A percentile compares a stretch with the other conserved stretches of the same genome.
Evolutionary conservation across 2,888 invertebrate genomes (phyloP).

Genomic region (Adelognathus sp.): DNA sequence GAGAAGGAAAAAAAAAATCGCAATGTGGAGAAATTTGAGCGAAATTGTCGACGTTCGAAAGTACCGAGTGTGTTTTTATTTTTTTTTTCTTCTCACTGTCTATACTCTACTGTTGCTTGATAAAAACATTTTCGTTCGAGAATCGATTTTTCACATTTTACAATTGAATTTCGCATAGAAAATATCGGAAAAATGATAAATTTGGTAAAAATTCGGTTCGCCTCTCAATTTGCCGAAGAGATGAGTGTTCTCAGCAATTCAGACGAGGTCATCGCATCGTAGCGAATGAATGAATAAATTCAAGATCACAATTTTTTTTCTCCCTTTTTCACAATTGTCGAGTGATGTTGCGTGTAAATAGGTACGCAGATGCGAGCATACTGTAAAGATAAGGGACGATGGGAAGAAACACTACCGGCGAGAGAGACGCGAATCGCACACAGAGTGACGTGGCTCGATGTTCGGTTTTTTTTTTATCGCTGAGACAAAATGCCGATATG

Average conservation of each 20-base stretch:
- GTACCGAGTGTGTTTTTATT: too few relatives aligned
- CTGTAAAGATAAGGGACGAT: not conserved
- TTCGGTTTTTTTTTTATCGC: conserved; percentile 11
- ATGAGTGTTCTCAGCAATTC: conserved; percentile 19
- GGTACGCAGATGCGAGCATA: conserved; percentile 33
- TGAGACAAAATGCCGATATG: conserved; percentile 8
- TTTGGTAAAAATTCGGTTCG: not conserved
- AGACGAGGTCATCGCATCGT: conserved; percentile 31
- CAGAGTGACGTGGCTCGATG: not conserved
- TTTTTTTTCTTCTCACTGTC: conserved; percentile 54
- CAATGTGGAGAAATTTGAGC: conserved; percentile 39
- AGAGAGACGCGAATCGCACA: not conserved
- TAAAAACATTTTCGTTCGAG: not conserved
- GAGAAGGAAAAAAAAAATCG: conserved; percentile 26
- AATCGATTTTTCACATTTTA: conserved; percentile 2
- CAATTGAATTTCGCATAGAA: not conserved
- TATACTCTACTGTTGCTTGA: not conserved
- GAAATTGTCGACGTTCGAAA: conserved; percentile 59
- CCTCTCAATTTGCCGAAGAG: not conserved
- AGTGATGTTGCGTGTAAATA: conserved; percentile 46
- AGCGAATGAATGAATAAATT: conserved; percentile 38
- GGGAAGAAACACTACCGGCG: not conserved
- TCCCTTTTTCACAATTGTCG: conserved; percentile 20
- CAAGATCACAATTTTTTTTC: too few relatives aligned
- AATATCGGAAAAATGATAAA: not conserved